These are phyloP conservation scores for Tautogolabrus adspersus DNA, from an alignment of 2,113 vertebrate species.

Conservation along the genomic window DNA sequence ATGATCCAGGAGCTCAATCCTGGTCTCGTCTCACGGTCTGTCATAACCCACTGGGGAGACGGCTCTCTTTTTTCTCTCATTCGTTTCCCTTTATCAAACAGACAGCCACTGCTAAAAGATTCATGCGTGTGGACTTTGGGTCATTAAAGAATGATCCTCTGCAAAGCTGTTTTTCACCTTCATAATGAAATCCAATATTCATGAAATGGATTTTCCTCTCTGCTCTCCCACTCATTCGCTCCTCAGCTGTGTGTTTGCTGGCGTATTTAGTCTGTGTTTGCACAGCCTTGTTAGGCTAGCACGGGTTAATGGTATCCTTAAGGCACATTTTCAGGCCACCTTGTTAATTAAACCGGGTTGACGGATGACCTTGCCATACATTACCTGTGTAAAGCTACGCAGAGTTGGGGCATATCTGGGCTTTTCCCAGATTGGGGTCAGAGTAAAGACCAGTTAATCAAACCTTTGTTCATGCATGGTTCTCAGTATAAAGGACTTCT, in stretches of 20 bases:
- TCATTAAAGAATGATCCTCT: slow-evolving; percentile 83
- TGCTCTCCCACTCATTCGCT: slow-evolving; percentile 45
- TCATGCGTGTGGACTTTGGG: slow-evolving; percentile 82
- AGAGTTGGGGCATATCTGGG: slow-evolving; percentile 45
- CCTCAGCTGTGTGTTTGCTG: slow-evolving; percentile 66
- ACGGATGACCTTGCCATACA: slow-evolving; percentile 65
- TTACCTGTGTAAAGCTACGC: slow-evolving; percentile 67
- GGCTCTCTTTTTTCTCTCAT: slow-evolving; percentile 17
- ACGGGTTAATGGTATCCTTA: slow-evolving; percentile 79
- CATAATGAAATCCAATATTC: slow-evolving; percentile 84
- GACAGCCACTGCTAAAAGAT: slow-evolving; percentile 81
- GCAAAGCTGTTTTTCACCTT: slow-evolving; percentile 76
- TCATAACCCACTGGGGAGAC: slow-evolving; percentile 49
- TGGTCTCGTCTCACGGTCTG: slow-evolving; percentile 47
- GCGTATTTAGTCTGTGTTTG: slow-evolving; percentile 69
- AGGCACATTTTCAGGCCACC: slow-evolving; percentile 65
- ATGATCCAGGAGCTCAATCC: slow-evolving; percentile 37
- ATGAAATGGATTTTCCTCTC: slow-evolving; percentile 80
- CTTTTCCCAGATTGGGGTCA: slow-evolving; percentile 65
- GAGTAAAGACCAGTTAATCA: slow-evolving; percentile 69
- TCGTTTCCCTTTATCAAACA: slow-evolving; percentile 66
- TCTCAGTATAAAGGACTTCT: not conserved
- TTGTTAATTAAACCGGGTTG: slow-evolving; percentile 74
- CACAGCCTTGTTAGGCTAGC: slow-evolving; percentile 67
- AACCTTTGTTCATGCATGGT: slow-evolving; percentile 53